Evolutionary conservation across 2,888 invertebrate species (phyloP), one percentile per base, ranked within the genome.

Genomic region (Hartigia nigra): DNA sequence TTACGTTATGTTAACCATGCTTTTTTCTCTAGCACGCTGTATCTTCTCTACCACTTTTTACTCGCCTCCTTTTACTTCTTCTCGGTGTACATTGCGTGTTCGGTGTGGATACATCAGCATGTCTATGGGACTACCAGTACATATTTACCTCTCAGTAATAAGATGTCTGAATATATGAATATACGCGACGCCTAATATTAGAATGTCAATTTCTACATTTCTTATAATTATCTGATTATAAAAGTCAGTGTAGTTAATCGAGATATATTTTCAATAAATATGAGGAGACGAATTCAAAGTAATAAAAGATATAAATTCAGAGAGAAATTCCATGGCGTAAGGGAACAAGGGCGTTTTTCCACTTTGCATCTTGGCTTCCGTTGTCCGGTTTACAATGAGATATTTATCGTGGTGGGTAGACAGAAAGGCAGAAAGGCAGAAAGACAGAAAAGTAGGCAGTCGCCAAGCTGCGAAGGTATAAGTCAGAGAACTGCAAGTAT

Each of bases 381-480:
- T 37, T 77, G 74, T 76, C 86, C 85, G 85, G 84, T 84, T 82
- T 84, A 89, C 89, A 89, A 90, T 90, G 87, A 90, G 90, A 90
- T 90, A 89, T 90, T 90, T 90, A 90, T 90, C 90, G 90, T 86
- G 80, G 39, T 55, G 39, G 39, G 23, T 23, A 55, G 39, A 23
- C 39, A 55, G 9, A 23, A 55, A 55, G 39, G 39, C 39, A 55
- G 9, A 23, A 55, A 55, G 39, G 39, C 39, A 55, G 23, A 55
- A 9, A 55, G 39, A 23, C 39, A 55, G 23, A 55, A 55, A 55
- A 55, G 39, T 55, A 55, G 23, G 23, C 9, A 55, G 39, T 55
- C 5, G 39, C 39, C 39, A 55, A 5, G 39, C 23, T 23, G 23
- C 39, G 39, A 23, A 55, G 23, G 39, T 55, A 55, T 23, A 55